Percentiles rank a stretch among this genome's conserved stretches.
phyloP scores from a whole-genome alignment of 2,113 vertebrate genomes.

The Rhipidura dahli region DNA sequence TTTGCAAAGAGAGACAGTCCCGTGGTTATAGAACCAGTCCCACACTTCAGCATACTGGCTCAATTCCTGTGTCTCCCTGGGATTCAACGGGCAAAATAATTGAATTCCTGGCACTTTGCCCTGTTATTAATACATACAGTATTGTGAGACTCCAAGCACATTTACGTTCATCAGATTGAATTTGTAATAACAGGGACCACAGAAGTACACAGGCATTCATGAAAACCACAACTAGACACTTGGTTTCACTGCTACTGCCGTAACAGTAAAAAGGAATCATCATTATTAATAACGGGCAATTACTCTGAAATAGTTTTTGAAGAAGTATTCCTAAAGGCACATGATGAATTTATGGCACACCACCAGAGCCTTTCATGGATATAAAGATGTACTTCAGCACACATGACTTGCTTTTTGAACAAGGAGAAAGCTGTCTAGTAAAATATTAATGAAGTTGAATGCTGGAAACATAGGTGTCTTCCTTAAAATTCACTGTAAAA shows the following conservation, averaged over 20 bases:
- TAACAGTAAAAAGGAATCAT: conserved; percentile 33
- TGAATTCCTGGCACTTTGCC: not conserved
- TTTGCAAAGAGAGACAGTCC: not conserved
- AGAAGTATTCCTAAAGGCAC: conserved; percentile 48
- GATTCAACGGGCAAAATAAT: not conserved
- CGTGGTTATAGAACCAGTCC: not conserved
- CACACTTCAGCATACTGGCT: not conserved
- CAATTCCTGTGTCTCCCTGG: not conserved
- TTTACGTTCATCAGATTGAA: not conserved
- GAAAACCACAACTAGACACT: conserved; percentile 1
- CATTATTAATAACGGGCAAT: conserved; percentile 44
- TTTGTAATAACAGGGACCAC: not conserved
- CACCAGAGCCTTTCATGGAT: conserved; percentile 11
- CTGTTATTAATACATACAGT: not conserved
- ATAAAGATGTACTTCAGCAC: conserved; percentile 29
- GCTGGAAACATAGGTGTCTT: not conserved
- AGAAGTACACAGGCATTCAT: not conserved
- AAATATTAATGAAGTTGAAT: conserved; percentile 23
- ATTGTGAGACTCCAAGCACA: not conserved
- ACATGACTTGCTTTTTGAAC: conserved; percentile 27
- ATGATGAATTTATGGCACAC: conserved; percentile 34
- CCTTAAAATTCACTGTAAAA: conserved; percentile 38
- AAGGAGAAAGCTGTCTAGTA: not conserved
- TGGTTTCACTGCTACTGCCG: not conserved
- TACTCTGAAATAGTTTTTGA: conserved; percentile 41